These are phyloP conservation scores for Archips xylosteana DNA, from an alignment of 2,888 invertebrate species.

Conservation along the genomic window DNA sequence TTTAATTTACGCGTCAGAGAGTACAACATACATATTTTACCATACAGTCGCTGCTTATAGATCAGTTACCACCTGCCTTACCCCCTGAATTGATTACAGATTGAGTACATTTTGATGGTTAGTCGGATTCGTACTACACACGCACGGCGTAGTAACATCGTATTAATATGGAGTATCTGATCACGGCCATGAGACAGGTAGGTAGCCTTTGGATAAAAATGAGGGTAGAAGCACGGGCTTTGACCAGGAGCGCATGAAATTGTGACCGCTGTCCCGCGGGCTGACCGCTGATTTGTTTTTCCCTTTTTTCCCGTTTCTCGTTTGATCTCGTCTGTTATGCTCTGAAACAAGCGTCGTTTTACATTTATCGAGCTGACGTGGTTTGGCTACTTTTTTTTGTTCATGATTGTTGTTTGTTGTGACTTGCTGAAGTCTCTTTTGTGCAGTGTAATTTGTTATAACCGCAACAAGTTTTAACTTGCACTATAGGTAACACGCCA, in stretches of 20 bases:
- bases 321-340: conserved; percentile 31
- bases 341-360: conserved; percentile 23
- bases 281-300: conserved; percentile 26
- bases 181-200: background rate
- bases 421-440: background rate
- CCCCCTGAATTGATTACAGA: too few species aligned
- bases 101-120: too few species aligned
- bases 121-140: too few species aligned
- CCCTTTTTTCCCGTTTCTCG: conserved; percentile 11
- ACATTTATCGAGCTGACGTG: conserved; percentile 22
- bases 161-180: too few species aligned
- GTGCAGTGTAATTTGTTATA: too few species aligned
- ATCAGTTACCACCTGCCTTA: too few species aligned
- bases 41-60: too few species aligned
- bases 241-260: conserved; percentile 36
- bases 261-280: conserved; percentile 18
- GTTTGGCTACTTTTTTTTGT: background rate
- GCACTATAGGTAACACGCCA: too few species aligned
- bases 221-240: conserved; percentile 12
- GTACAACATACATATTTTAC: too few species aligned
- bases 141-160: too few species aligned
- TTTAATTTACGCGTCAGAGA: too few species aligned
- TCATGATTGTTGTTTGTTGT: background rate
- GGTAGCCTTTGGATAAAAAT: background rate
- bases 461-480: too few species aligned